phyloP scores from a whole-genome alignment of 2,113 vertebrate genomes.

The Otus sunia region DNA sequence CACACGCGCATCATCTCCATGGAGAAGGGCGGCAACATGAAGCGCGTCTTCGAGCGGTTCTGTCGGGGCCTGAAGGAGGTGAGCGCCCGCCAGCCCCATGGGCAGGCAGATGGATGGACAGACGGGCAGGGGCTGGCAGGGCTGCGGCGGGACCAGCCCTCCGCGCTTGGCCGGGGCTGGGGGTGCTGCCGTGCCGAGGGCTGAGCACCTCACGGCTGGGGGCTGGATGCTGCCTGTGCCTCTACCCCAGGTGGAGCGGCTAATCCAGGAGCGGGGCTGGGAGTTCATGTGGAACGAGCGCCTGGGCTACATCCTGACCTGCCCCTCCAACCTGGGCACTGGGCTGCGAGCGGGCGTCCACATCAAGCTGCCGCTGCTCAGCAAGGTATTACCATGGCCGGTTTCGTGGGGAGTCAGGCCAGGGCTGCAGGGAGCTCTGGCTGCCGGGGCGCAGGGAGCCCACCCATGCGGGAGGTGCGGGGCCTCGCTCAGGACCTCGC shows the following conservation, averaged over 20 bases:
- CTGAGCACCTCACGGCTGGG: fast-evolving
- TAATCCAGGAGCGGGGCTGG: slow-evolving; percentile 85
- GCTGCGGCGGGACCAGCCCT: not conserved
- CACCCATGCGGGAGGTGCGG: fast-evolving
- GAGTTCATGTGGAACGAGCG: slow-evolving; percentile 89
- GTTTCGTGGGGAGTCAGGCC: not conserved
- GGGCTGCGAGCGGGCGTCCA: slow-evolving; percentile 85
- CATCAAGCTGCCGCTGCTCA: slow-evolving; percentile 81
- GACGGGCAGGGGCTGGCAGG: not conserved
- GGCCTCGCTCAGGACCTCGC: fast-evolving
- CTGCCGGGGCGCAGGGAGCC: not conserved
- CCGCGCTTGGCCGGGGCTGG: not conserved
- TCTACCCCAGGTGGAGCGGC: slow-evolving; percentile 75
- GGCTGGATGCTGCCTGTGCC: not conserved
- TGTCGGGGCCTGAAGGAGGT: slow-evolving; percentile 92
- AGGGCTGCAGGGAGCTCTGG: not conserved
- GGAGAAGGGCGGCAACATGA: slow-evolving; percentile 96
- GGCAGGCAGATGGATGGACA: not conserved
- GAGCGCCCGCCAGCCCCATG: not conserved
- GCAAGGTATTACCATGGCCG: slow-evolving; percentile 73
- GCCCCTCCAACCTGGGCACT: slow-evolving; percentile 85
- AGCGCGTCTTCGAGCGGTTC: slow-evolving; percentile 94
- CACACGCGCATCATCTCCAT: slow-evolving; percentile 85
- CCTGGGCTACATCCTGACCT: slow-evolving; percentile 84
- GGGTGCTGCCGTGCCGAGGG: not conserved